Evolutionary conservation across 2,113 vertebrate species (phyloP), one percentile per base, ranked within the genome.

Genomic region (Perognathus longimembris): DNA sequence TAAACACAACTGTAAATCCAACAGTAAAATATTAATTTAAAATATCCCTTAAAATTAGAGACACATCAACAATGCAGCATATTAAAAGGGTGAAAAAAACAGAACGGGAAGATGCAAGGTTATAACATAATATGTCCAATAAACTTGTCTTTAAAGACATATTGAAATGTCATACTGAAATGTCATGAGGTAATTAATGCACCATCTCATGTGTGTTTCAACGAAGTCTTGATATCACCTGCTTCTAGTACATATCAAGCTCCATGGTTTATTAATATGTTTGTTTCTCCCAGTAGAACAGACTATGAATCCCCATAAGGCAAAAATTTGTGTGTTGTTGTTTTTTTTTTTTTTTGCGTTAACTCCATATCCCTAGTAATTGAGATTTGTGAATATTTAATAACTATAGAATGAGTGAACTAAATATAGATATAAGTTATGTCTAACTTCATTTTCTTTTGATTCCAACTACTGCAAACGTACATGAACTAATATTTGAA

Each of bases 401-500:
- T 79, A 61, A 79, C 32, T 50, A 9, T 7, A 64, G 28, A 73
- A 34, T 67, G 42, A 83, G 24, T 67, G 28, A 92, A 86, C 34
- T 87, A 86, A 61, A 67, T 32, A 92, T 64, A 61, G 21, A 61
- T 21, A 71, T 84, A 57, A 85, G 84, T 38, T 54, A 75, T 7
- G 54, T 76, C 82, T 70, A 86, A 28, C 5, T 11, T 66, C 50
- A 11, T 82, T 76, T 21, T 74, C 38, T 75, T 77, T 92, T 86
- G 2, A 71, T 57, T 80, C 5, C 42, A 88, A 80, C n/a, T 85
- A 38, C 3, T 74, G 21, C 64, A 73, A 94, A 82, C 42, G 24
- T 85, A 87, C 9, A 74, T 67, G 18, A 89, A 94, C 17, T 82
- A 71, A 85, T 90, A 89, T 71, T 92, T 76, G 94, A 97, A 94